Evolutionary conservation across 2,113 vertebrate species (phyloP), one percentile per base, ranked within the genome.

Genomic region (Triplophysa dalaica): DNA sequence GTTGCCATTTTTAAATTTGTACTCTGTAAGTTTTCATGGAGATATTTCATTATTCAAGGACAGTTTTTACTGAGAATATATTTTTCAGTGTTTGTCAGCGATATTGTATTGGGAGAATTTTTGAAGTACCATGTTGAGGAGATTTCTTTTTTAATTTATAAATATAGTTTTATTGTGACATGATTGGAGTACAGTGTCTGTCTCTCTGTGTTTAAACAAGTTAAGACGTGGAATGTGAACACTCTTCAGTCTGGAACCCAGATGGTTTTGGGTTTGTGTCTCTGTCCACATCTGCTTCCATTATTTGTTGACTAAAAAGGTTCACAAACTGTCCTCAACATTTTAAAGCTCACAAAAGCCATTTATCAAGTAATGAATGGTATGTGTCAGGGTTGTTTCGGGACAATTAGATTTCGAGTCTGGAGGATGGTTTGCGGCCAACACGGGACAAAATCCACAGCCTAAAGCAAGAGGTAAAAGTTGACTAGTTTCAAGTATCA

Each of bases 151-250:
- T 95, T 95, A 94, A 95, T 96, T 96, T 96, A 95, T 96, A 94
- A 95, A 95, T 93, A 95, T 94, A 95, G 94, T 95, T 96, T 95
- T 95, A 95, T 95, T 91, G 93, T 92, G 85, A 83, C 90, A 85
- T 87, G 82, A 82, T 78, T 64, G 80, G 73, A 65, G 77, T 81
- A 82, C 38, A 16, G 80, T 80, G 76, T 24, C 38, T 82, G 85
- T 78, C 75, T 38, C n/a, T 64, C 10, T 24, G 17, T 76, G 72
- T 54, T 21, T 70, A 12, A 45, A 12, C n/a, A 7, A 29, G 54
- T 33, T 48, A 58, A 21, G 43, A 45, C 26, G 72, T 24, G 58
- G 56, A 62, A 61, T 75, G 72, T 75, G 21, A 48, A 24, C 21
- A 26, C 41, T 48, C 29, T 1, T 72, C 22, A 43, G 24, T 60